phyloP scores from a whole-genome alignment of 2,113 vertebrate genomes.

The Muntiacus reevesi region DNA sequence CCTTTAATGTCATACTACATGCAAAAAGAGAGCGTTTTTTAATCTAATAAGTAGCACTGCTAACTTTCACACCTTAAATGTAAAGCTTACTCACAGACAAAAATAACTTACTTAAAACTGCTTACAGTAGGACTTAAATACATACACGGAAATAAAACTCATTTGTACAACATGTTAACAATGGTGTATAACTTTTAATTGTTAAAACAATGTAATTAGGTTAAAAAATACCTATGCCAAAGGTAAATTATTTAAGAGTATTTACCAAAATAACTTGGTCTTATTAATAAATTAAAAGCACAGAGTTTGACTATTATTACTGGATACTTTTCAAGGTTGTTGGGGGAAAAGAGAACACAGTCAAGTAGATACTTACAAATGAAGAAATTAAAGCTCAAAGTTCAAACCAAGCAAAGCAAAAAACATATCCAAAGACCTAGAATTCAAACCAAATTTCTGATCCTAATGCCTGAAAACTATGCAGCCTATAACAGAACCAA shows the following conservation, averaged over 20 bases:
- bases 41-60: conserved; percentile 32
- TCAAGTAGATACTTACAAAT: conserved; percentile 19
- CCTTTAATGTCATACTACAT: conserved; percentile 49
- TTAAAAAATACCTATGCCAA: conserved; percentile 6
- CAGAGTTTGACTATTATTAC: background rate
- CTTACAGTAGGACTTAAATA: background rate
- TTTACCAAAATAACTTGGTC: conserved; percentile 31
- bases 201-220: background rate
- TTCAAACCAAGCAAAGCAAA: conserved; percentile 24
- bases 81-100: conserved; percentile 8
- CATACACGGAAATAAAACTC: conserved; percentile 26
- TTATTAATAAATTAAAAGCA: background rate
- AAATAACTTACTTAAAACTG: conserved; percentile 33
- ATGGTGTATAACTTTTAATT: background rate
- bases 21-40: conserved; percentile 50
- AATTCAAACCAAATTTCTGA: conserved; percentile 33
- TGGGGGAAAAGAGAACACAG: background rate
- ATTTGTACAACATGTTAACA: conserved; percentile 32
- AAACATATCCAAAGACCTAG: background rate
- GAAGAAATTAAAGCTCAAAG: conserved; percentile 14
- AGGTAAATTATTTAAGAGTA: conserved; percentile 33
- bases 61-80: conserved; percentile 27
- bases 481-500: background rate
- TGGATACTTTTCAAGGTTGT: conserved; percentile 15
- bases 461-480: background rate